Base-by-base conservation (phyloP, 1,140 invertebrate genomes). In the Mactra quadrangularis region DNA sequence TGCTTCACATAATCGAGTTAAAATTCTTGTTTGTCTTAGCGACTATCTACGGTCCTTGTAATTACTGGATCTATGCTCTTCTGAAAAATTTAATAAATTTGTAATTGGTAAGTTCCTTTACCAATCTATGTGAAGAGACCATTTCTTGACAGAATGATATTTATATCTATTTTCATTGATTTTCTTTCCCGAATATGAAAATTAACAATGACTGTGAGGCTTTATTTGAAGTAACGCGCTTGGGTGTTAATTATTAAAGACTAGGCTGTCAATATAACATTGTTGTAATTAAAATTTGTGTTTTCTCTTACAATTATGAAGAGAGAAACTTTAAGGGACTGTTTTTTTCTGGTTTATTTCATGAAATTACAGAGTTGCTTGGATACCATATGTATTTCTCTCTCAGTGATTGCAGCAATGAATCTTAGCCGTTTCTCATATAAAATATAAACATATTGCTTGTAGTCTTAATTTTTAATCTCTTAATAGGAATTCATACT, bases 231-330 rank as follows among this genome's bases (percentile, higher is more conserved):
- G 35, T 33, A 76, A 52, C 35, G 27, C 45, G 64, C 45, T 27
- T 22, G 64, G 64, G 74, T 76, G 74, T 76, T 60, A 76, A 76
- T 76, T 76, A 76, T 76, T 76, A 76, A 76, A 62, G 59, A 64
- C 45, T 31, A 38, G 25, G 29, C 47, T 76, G 74, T 57, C 53
- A 76, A 60, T 17, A 41, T 57, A 68, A 50, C 7, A 52, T 13
- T 68, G 38, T 50, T 41, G 74, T 76, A 64, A 76, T 76, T 76
- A 60, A 76, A 72, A 68, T 68, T 50, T 68, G 64, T 68, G 64
- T 68, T 68, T 41, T 50, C 38, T 50, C 64, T 3, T 27, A 50
- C 41, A 68, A 52, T 68, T 50, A 68, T 50, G 38, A 41, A 41
- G 38, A 41, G 38, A 41, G 38, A 41, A 41, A 41, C 38, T 41